These are phyloP conservation scores for Sinohyriopsis cumingii DNA, from an alignment of 2,888 invertebrate species.

Conservation along the genomic window DNA sequence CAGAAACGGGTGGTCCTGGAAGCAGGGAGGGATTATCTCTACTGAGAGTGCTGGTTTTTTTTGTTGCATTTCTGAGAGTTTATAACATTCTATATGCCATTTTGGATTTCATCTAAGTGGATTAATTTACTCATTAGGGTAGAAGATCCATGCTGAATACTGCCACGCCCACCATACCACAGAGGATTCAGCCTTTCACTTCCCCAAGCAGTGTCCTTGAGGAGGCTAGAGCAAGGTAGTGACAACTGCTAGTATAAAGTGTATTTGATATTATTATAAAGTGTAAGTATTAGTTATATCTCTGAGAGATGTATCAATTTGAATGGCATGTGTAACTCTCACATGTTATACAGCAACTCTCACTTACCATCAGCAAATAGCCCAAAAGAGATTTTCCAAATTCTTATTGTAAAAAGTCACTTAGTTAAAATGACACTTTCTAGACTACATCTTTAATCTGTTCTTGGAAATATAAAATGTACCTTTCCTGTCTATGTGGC, in stretches of 20 bases:
- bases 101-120: background rate
- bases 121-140: conserved; percentile 19
- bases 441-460: too few relatives aligned
- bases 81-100: background rate
- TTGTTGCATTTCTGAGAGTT: too few relatives aligned
- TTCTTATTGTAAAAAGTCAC: too few relatives aligned
- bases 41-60: too few relatives aligned
- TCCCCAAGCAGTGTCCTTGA: conserved; percentile 60
- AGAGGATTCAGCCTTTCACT: conserved; percentile 41
- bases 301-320: background rate
- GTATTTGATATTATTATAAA: background rate
- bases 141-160: conserved; percentile 27
- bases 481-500: too few relatives aligned
- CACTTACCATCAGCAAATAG: too few relatives aligned
- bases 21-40: too few relatives aligned
- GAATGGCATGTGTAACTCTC: background rate
- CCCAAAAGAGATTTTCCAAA: too few relatives aligned
- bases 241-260: background rate
- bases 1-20: too few relatives aligned
- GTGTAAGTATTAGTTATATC: background rate
- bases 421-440: too few relatives aligned
- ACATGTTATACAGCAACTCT: background rate
- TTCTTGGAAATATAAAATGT: too few relatives aligned
- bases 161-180: conserved; percentile 52
- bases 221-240: conserved; percentile 66